phyloP scores from a whole-genome alignment of 2,113 vertebrate species.

The Spheniscus mendiculus region DNA sequence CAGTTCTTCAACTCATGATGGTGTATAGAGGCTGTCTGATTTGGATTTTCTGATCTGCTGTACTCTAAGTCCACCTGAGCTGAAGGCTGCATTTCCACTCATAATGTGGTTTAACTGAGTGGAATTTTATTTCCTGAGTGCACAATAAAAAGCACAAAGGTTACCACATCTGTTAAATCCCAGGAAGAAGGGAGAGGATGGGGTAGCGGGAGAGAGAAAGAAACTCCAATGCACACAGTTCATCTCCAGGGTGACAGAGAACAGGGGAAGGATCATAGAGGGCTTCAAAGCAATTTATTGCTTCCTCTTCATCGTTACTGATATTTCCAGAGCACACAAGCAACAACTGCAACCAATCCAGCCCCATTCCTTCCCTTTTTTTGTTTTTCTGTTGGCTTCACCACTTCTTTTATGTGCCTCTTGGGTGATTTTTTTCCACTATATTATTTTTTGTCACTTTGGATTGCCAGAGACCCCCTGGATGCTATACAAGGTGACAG shows the following conservation, averaged over 20 bases:
- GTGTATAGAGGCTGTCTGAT: not conserved
- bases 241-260: conserved; percentile 26
- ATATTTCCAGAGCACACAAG: conserved; percentile 13
- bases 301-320: not conserved
- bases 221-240: not conserved
- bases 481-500: conserved; percentile 1
- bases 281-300: conserved; percentile 52
- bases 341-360: not conserved
- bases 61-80: not conserved
- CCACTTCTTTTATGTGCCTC: not conserved
- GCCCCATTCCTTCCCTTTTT: not conserved
- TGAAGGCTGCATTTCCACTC: conserved; percentile 15
- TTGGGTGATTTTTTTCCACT: not conserved
- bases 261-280: conserved; percentile 16
- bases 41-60: conserved; percentile 2
- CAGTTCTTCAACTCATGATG: not conserved
- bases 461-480: not conserved
- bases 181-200: not conserved
- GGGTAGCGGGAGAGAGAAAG: not conserved
- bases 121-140: conserved; percentile 54
- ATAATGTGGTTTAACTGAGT: conserved; percentile 33
- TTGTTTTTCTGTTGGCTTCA: not conserved
- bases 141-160: conserved; percentile 48
- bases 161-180: conserved; percentile 23
- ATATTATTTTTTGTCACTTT: conserved; percentile 8